Percentiles rank a stretch among this genome's conserved stretches.
phyloP scores from a whole-genome alignment of 2,888 invertebrate genomes.

The Junonia oenone region DNA sequence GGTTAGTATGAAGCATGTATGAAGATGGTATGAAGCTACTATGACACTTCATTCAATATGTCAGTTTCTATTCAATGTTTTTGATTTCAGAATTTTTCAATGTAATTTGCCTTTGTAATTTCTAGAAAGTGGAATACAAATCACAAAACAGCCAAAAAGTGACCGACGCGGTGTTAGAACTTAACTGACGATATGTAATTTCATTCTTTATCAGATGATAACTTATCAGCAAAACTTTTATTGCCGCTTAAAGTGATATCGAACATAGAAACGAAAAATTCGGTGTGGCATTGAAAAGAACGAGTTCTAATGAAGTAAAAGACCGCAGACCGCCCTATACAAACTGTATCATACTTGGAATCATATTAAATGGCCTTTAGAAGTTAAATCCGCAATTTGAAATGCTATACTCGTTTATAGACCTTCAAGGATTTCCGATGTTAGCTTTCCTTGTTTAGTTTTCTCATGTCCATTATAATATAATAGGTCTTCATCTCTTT shows the following conservation, averaged over 20 bases:
- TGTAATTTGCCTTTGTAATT: too few relatives aligned
- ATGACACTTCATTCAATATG: too few relatives aligned
- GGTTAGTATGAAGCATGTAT: too few relatives aligned
- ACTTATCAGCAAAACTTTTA: too few relatives aligned
- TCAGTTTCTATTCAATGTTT: too few relatives aligned
- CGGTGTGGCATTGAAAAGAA: conserved; percentile 2
- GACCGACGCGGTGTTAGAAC: too few relatives aligned
- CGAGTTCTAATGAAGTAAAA: neutral
- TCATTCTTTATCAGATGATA: too few relatives aligned
- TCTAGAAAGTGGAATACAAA: too few relatives aligned
- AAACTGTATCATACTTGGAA: neutral
- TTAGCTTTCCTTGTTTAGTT: conserved; percentile 44
- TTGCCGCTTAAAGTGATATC: neutral
- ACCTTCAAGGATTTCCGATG: conserved; percentile 43
- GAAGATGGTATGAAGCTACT: too few relatives aligned
- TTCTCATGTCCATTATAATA: conserved; percentile 33
- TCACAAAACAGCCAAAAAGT: too few relatives aligned
- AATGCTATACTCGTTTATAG: conserved; percentile 15
- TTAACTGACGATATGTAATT: too few relatives aligned
- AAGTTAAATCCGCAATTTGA: conserved; percentile 2
- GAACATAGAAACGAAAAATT: neutral
- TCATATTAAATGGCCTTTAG: conserved; percentile 4
- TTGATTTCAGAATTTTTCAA: too few relatives aligned
- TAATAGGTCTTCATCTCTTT: conserved; percentile 3
- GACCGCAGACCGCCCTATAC: neutral